These are phyloP conservation scores for Aegotheles bennettii DNA, from an alignment of 2,113 vertebrate species.

Conservation along the genomic window DNA sequence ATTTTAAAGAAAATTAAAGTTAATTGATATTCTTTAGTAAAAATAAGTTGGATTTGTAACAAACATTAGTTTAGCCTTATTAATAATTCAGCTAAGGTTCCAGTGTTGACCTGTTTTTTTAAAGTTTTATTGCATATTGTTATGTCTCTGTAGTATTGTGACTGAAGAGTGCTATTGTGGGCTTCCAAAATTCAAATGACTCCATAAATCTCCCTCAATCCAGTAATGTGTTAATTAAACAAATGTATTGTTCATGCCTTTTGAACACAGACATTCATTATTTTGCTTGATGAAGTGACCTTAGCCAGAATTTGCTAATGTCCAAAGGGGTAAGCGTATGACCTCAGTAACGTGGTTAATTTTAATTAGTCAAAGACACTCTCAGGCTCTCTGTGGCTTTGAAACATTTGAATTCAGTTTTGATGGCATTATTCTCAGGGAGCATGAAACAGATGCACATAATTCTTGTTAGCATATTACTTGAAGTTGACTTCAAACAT, in stretches of 20 bases:
- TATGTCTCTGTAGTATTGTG: not conserved
- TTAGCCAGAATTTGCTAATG: not conserved
- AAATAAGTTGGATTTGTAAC: not conserved
- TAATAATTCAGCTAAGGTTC: not conserved
- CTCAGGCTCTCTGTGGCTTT: constrained; percentile 25
- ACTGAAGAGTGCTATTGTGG: not conserved
- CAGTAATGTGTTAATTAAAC: constrained; percentile 1
- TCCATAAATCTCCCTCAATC: not conserved
- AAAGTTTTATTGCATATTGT: not conserved
- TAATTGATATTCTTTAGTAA: not conserved
- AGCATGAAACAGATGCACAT: constrained; percentile 10
- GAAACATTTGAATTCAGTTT: constrained; percentile 29
- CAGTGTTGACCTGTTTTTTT: not conserved
- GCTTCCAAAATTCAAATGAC: not conserved
- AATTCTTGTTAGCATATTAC: constrained; percentile 36
- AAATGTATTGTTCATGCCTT: not conserved
- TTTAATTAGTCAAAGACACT: constrained; percentile 31
- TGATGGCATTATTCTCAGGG: constrained; percentile 34
- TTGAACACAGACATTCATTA: constrained; percentile 13
- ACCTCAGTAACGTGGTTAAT: not conserved
- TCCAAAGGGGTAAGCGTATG: constrained; percentile 5
- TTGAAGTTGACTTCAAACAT: constrained; percentile 38
- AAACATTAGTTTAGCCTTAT: not conserved
- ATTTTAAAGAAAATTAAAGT: not conserved
- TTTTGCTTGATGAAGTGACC: constrained; percentile 37